Base-by-base conservation (phyloP, 2,888 invertebrate species). In the Cataglyphis livida region DNA sequence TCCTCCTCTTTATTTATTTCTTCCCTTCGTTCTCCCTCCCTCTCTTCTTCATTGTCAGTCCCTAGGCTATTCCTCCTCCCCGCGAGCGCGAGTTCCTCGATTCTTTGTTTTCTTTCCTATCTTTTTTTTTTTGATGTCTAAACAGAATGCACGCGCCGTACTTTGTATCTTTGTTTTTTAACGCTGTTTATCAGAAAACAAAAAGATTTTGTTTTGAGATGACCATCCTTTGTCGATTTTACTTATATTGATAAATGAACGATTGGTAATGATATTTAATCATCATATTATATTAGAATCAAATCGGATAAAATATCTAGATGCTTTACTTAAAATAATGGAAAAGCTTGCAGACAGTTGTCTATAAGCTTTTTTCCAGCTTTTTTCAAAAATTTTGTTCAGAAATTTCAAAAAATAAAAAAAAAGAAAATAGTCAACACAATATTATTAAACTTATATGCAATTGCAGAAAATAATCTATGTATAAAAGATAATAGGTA, bases 81-180 rank as follows among this genome's bases (percentile, higher is more conserved):
- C 59, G 65, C 54, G 35, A 74, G 57, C 65, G 62, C 1, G 44
- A 82, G 68, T 82, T 79, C 51, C 61, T 59, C 32, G 65, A 75
- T 54, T 76, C 15, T 76, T 25, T 57, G n/a, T 41, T 25, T 9
- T 15, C 54, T 54, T 54, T 21, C 41, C 32, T 57, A 44, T 21
- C 41, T 44, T 59, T 59, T 59, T 21, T 59, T 21, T n/a, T 44
- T 18, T 18, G 18, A 32, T 12, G n/a, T 35, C 35, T 54, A 18
- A 51, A 21, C 35, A 32, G 10, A 59, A 57, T 41, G 21, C 41
- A 12, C 41, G 15, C 48, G 32, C 5, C 28, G 28, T n/a, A 10
- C 32, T 57, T 57, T 25, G 10, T 5, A 21, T 12, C n/a, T 65
- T 41, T 32, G 28, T n/a, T 18, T 57, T 57, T 78, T 2, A 25